Evolutionary conservation across 2,888 invertebrate species (phyloP), one percentile per base, ranked within the genome.

Genomic region (Leucoptera coffeella): DNA sequence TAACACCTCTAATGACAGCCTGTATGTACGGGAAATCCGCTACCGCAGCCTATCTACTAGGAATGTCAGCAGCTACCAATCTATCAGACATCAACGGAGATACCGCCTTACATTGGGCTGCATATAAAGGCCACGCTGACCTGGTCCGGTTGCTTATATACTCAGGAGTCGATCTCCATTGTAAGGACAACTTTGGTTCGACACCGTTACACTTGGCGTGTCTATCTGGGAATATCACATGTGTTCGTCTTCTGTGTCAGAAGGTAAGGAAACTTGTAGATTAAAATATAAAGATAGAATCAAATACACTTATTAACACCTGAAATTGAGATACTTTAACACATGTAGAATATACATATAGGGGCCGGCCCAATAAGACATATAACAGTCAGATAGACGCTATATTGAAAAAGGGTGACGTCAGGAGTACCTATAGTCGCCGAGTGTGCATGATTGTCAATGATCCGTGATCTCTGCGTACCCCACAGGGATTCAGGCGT

Each of bases 1-100:
- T 92, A 28, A 93, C 93, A 1, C 92, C 92, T 0, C 56, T 94
- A 25, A 92, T 92, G 82, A 86, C 88, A 1, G 91, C 91, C 1
- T 89, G 90, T 39, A 93, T 93, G 87, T 92, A 93, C 47, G 92
- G 92, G 6, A 79, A 89, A 43, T 86, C 89, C 2, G 89, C 90
- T 7, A 85, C 92, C 1, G 91, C 91, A 0, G 91, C 91, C 0
- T 93, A 88, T 52, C 67, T 94, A 1, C 73, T 94, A 26, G 92
- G 92, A 14, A 90, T 87, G 80, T 91, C 90, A 3, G 91, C 92
- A 1, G 74, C 85, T 2, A 84, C 89, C 35, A 83, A 89, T 43
- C 69, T 90, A 24, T 85, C 87, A 2, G 93, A 94, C 42, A 89
- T 89, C 38, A 93, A 94, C 46, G 93, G 93, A 0, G 93, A 94